Percentiles rank a stretch among this genome's conserved stretches.
Evolutionary conservation across 2,797 vertebrate genomes (phyloP).

Genomic region (Pangasius djambal): DNA sequence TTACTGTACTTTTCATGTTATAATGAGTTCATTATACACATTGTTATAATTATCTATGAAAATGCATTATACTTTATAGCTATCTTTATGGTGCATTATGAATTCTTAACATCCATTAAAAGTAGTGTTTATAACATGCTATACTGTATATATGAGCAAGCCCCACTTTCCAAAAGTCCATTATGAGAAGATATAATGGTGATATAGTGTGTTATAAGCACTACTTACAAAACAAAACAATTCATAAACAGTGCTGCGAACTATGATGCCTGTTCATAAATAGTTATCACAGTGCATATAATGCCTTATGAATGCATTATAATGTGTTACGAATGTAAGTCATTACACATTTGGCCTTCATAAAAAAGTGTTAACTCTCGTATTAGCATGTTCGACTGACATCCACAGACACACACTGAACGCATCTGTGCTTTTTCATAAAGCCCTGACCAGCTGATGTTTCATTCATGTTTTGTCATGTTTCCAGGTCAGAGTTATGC

Average conservation of each 20-base stretch:
- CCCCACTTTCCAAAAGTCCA: no score
- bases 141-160: neutral
- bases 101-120: neutral
- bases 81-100: neutral
- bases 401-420: neutral
- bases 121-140: neutral
- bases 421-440: neutral
- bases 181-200: neutral
- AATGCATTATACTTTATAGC: neutral
- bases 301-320: neutral
- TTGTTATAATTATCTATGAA: neutral
- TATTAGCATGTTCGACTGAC: neutral
- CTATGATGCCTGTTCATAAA: neutral
- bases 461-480: constrained; percentile 6
- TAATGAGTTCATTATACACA: neutral
- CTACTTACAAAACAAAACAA: neutral
- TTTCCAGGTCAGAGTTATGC: constrained; percentile 91
- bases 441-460: neutral
- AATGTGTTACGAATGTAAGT: neutral
- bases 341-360: neutral
- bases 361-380: neutral
- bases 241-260: neutral
- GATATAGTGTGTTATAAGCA: neutral
- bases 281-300: neutral
- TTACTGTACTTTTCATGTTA: neutral